phyloP scores from a whole-genome alignment of 2,888 invertebrate species.

The Aelia acuminata region DNA sequence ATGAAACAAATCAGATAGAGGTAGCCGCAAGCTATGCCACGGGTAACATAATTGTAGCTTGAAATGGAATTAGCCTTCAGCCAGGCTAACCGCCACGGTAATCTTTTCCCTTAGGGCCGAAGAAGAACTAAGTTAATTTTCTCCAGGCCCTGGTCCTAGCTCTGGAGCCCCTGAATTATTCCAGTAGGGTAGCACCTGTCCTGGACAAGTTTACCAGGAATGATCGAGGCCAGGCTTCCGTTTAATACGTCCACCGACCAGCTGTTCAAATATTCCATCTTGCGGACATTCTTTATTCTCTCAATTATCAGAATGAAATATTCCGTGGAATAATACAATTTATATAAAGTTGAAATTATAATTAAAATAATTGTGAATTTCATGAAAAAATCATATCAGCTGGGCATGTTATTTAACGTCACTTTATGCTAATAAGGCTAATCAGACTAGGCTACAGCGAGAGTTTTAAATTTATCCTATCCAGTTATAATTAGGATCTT shows the following conservation, averaged over 20 bases:
- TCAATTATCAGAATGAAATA: no score
- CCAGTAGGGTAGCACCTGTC: neutral
- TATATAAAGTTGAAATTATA: no score
- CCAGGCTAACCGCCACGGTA: neutral
- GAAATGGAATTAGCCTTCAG: neutral
- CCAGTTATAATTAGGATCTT: no score
- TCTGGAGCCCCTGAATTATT: neutral
- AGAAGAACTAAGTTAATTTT: slow-evolving; percentile 41
- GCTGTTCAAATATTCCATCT: no score
- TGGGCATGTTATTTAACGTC: no score
- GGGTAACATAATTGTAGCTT: neutral
- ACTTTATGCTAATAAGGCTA: no score
- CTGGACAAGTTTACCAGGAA: slow-evolving; percentile 20
- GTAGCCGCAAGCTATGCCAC: neutral
- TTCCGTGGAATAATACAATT: no score
- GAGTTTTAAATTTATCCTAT: no score
- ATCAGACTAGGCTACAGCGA: no score
- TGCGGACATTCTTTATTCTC: no score
- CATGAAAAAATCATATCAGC: no score
- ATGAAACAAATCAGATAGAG: neutral
- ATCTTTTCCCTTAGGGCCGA: slow-evolving; percentile 21
- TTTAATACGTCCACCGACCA: neutral
- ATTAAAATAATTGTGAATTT: no score
- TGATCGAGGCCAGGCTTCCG: neutral
- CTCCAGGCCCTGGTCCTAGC: neutral